phyloP scores from a whole-genome alignment of 2,888 invertebrate species.

The Idaea dimidiata region DNA sequence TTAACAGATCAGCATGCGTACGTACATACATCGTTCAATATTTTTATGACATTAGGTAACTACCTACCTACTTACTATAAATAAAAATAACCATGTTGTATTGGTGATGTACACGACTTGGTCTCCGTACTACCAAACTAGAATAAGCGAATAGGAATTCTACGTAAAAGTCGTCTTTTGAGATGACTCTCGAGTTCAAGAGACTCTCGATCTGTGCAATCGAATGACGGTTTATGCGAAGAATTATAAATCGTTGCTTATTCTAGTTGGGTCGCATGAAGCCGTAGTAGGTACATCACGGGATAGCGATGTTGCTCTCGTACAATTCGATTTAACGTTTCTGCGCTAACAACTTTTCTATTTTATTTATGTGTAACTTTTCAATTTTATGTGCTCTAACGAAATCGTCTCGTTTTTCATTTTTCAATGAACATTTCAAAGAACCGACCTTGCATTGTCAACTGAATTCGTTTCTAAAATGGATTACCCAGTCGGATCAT shows the following conservation, averaged over 20 bases:
- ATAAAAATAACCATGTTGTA: constrained; percentile 61
- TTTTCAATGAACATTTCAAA: neutral
- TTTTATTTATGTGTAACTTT: neutral
- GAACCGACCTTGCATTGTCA: neutral
- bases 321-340: neutral
- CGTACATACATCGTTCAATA: constrained; percentile 65
- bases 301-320: neutral
- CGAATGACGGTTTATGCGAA: no score
- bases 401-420: neutral
- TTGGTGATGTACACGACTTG: constrained; percentile 45
- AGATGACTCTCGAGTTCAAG: no score
- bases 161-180: no score
- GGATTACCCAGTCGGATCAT: neutral
- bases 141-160: no score
- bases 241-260: no score
- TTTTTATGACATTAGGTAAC: constrained; percentile 48
- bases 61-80: constrained; percentile 34
- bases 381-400: neutral
- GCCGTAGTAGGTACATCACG: neutral
- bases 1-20: constrained; percentile 56
- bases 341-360: neutral
- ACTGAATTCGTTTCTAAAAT: neutral
- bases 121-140: no score
- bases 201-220: no score
- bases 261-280: no score